These are phyloP conservation scores for Neogale vison DNA, from an alignment of 2,113 vertebrate genomes.

Conservation along the genomic window DNA sequence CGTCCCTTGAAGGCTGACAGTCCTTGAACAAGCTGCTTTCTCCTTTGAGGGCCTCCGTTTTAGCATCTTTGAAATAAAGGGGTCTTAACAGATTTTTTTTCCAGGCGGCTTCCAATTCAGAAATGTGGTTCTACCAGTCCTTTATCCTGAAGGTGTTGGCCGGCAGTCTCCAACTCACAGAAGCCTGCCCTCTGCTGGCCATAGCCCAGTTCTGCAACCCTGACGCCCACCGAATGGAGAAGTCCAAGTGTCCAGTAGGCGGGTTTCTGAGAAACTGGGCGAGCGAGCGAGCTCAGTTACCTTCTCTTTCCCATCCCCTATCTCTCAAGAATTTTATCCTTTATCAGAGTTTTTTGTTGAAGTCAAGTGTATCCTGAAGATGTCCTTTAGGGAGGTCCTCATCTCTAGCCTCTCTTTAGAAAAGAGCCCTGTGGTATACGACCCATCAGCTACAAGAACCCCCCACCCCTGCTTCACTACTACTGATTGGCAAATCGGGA, in stretches of 20 bases:
- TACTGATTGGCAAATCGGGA: not conserved
- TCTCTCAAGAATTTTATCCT: not conserved
- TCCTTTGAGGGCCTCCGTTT: not conserved
- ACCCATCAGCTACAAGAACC: no score
- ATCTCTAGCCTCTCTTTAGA: not conserved
- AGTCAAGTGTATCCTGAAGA: not conserved
- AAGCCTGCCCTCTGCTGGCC: slow-evolving; percentile 40
- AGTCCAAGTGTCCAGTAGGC: no score
- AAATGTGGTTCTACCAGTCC: not conserved
- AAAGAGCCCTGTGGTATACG: not conserved
- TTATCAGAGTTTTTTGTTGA: not conserved
- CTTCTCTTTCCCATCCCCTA: not conserved
- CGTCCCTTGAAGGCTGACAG: not conserved
- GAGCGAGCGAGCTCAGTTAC: not conserved
- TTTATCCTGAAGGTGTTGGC: not conserved
- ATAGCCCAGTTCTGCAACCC: not conserved
- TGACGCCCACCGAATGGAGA: not conserved
- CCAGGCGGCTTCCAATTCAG: not conserved
- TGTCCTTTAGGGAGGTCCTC: not conserved
- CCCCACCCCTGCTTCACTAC: accelerated
- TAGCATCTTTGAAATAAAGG: not conserved
- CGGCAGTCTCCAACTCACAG: not conserved
- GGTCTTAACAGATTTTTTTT: not conserved
- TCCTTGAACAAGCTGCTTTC: not conserved
- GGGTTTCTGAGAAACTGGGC: not conserved